Base-by-base conservation (phyloP, 2,113 vertebrate genomes). In the Microtus pennsylvanicus region DNA sequence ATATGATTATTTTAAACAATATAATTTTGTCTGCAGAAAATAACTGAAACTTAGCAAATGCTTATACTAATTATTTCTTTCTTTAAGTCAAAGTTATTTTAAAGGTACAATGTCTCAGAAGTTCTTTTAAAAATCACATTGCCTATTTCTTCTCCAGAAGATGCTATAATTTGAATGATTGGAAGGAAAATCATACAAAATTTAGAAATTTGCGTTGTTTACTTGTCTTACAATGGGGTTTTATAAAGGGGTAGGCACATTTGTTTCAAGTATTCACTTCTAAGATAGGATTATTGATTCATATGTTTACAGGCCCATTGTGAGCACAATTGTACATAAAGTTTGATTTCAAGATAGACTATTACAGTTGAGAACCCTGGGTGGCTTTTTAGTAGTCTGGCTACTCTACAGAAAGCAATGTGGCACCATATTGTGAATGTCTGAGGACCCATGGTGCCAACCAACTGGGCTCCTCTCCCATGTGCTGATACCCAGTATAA, bases 71-170 rank as follows among this genome's bases (percentile, higher is more conserved):
- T 69, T 89, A 81, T 10, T 58, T 47, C 81, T 7, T 88, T 26
- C 17, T 94, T 55, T 87, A 65, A 76, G 78, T 52, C 50, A 92
- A 96, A 69, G 76, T 52, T 93, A 85, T 90, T 10, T 26, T 72
- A 50, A 81, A 96, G 81, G 24, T 83, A 42, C 85, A 89, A 65
- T 28, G 26, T 83, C 26, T 65, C 24, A 61, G 38, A 26, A 35
- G 1, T 16, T 58, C 13, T 82, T 61, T 22, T 17, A 17, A 9
- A 50, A 38, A 26, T 28, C 7, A 21, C 52, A 58, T 55, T 38
- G 45, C 16, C 63, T 77, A 24, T 63, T 87, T 90, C 9, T 76
- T 1, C 58, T 74, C 28, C 50, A 74, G 77, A 82, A 82, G 2
- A 14, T 16, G 3, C 28, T 74, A 45, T 30, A 38, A 63, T 89